Conservation (phyloP, 2,888 invertebrate genomes). For the Callyntrura sp. region DNA sequence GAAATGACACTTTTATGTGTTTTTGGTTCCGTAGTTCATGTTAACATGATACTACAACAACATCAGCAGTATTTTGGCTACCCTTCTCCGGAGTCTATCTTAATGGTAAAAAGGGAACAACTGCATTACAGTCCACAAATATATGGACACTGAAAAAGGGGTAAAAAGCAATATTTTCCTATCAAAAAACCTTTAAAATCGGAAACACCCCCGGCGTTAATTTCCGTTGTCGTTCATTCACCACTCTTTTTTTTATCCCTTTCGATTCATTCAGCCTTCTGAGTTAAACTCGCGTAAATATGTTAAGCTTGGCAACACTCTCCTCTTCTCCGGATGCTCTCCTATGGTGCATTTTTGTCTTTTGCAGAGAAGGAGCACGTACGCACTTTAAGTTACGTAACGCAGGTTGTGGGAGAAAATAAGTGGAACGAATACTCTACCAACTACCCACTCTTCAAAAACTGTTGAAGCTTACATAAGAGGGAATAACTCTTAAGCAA, state of each 20-base stretch:
- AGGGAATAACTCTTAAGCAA: background rate
- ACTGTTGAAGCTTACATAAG: conserved; percentile 3
- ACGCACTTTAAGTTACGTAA: background rate
- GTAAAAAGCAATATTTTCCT: conserved; percentile 58
- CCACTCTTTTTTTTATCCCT: conserved; percentile 7
- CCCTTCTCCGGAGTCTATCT: background rate
- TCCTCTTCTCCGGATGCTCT: background rate
- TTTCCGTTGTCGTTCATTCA: conserved; percentile 53
- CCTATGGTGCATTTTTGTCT: background rate
- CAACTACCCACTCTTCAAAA: background rate
- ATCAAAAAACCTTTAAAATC: conserved; percentile 67
- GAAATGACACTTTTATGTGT: background rate
- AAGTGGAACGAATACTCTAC: background rate
- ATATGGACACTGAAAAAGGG: background rate
- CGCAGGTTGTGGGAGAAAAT: background rate
- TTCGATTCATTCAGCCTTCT: background rate
- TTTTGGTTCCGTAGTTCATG: background rate
- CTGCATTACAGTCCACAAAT: too few relatives aligned
- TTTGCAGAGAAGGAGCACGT: background rate
- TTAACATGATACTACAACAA: background rate
- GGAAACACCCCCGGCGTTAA: conserved; percentile 73
- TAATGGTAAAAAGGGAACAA: too few relatives aligned
- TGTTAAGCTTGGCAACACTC: background rate
- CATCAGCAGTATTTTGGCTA: background rate
- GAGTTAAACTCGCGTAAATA: background rate